These are phyloP conservation scores for Globia sparganii DNA, from an alignment of 2,888 invertebrate species.

Conservation along the genomic window DNA sequence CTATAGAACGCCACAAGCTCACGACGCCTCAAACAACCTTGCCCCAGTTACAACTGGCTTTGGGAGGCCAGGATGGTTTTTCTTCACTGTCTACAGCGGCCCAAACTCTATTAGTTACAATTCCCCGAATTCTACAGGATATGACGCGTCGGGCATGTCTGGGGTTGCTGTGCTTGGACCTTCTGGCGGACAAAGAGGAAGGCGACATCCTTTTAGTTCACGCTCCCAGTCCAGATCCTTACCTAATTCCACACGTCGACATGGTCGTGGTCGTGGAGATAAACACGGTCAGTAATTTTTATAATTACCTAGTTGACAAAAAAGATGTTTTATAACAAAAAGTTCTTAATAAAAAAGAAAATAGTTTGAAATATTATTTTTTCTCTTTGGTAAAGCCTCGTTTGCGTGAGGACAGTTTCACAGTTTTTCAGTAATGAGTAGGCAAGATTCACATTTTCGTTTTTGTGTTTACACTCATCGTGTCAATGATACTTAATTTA, in stretches of 20 bases:
- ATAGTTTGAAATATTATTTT: neutral
- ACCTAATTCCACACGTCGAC: neutral
- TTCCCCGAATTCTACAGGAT: neutral
- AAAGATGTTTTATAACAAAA: neutral
- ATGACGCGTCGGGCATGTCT: neutral
- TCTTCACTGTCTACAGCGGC: neutral
- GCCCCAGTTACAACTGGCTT: neutral
- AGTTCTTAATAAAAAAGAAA: neutral
- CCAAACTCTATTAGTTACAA: neutral
- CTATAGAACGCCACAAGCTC: neutral
- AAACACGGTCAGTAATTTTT: neutral
- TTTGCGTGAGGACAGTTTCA: neutral
- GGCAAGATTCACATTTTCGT: neutral
- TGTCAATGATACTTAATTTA: neutral
- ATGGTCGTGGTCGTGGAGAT: neutral
- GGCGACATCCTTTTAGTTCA: neutral
- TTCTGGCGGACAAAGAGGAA: neutral
- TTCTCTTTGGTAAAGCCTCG: neutral
- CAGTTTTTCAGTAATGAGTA: neutral
- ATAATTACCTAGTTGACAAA: neutral
- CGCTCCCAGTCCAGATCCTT: neutral
- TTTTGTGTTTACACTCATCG: neutral
- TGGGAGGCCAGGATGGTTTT: neutral
- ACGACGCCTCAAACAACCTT: neutral
- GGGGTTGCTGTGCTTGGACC: neutral